Percentiles rank a stretch among this genome's conserved stretches.
Conservation (phyloP, 2,113 vertebrate species). For the Callipepla californica region DNA sequence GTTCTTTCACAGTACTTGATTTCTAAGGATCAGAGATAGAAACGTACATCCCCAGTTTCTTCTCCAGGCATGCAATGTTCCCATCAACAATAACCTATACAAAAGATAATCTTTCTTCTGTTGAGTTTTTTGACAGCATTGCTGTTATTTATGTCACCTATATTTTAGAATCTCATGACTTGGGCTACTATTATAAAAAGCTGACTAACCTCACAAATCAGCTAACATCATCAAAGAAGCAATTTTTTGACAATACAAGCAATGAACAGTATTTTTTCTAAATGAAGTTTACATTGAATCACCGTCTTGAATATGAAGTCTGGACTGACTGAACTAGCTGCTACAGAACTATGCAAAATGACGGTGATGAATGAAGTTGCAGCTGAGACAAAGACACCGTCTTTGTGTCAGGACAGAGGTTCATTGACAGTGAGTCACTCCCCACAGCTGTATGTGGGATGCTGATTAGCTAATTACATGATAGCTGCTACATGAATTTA, state of each 20-base stretch:
- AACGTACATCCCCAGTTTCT: not conserved
- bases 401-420: constrained; percentile 48
- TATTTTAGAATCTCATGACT: not conserved
- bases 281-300: not conserved
- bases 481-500: constrained; percentile 18
- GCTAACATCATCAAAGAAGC: not conserved
- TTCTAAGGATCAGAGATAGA: not conserved
- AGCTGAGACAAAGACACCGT: not conserved
- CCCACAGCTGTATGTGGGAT: constrained; percentile 53
- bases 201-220: not conserved
- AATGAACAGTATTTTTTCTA: not conserved
- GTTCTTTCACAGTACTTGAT: not conserved
- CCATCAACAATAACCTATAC: not conserved
- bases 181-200: not conserved
- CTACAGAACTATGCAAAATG: not conserved
- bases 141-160: not conserved
- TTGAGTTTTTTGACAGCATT: not conserved
- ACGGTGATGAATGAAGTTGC: constrained; percentile 4
- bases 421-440: constrained; percentile 28
- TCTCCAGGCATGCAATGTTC: not conserved
- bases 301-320: not conserved
- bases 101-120: not conserved
- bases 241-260: not conserved
- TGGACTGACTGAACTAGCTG: not conserved
- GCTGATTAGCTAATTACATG: constrained; percentile 34